Conservation (phyloP, 35 echinoderm and acorn worm species). For the Apostichopus californicus region DNA sequence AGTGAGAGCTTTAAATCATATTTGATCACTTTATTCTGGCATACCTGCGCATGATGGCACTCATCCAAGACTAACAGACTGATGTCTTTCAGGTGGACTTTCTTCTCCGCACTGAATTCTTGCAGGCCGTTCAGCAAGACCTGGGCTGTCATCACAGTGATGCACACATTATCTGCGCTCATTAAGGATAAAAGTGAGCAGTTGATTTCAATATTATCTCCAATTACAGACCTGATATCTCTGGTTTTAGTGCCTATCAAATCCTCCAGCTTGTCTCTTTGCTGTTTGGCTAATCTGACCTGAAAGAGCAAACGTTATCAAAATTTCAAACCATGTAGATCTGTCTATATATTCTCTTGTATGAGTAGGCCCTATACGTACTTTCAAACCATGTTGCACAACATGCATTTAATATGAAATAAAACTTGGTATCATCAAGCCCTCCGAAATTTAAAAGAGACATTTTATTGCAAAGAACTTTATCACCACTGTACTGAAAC, state of each 20-base stretch:
- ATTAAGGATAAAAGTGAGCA: conserved; percentile 34
- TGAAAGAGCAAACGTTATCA: neutral
- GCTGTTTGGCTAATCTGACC: conserved; percentile 19
- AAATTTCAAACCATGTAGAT: too few relatives aligned
- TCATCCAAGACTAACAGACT: conserved; percentile 9
- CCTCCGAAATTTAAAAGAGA: too few relatives aligned
- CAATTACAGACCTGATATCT: conserved; percentile 15
- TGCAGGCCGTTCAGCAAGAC: conserved; percentile 27
- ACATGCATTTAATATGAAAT: too few relatives aligned
- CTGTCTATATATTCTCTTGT: too few relatives aligned
- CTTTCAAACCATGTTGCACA: too few relatives aligned
- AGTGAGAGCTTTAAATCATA: neutral
- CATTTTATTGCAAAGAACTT: too few relatives aligned
- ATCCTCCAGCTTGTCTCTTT: conserved; percentile 11
- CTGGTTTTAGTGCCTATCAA: conserved; percentile 4
- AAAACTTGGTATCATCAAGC: too few relatives aligned
- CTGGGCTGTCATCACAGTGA: conserved; percentile 36
- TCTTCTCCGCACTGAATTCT: neutral
- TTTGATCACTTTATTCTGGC: neutral
- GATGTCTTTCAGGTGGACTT: neutral
- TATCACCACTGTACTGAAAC: too few relatives aligned
- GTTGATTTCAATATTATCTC: neutral
- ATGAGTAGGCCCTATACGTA: too few relatives aligned
- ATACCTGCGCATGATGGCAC: conserved; percentile 41
- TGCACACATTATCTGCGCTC: conserved; percentile 9